phyloP scores from a whole-genome alignment of 2,797 vertebrate genomes.

The Florisuga fusca region DNA sequence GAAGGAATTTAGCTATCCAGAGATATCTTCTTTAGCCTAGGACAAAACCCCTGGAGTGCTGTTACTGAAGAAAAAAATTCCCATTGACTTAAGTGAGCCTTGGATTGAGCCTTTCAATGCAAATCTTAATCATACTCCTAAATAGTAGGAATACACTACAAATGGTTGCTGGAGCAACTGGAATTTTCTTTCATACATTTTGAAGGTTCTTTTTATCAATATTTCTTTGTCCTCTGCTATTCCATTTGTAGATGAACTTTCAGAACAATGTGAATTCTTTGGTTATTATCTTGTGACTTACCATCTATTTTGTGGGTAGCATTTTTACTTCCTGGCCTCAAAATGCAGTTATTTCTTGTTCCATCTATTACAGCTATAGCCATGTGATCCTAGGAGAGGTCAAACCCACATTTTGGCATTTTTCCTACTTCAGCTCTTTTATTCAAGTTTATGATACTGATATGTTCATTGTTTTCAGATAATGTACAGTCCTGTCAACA shows the following conservation, averaged over 20 bases:
- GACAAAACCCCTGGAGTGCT: not conserved
- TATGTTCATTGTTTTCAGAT: slow-evolving; percentile 64
- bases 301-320: slow-evolving; percentile 18
- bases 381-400: slow-evolving; percentile 44
- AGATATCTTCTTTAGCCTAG: not conserved
- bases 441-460: slow-evolving; percentile 45
- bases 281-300: slow-evolving; percentile 52
- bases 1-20: not conserved
- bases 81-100: not conserved
- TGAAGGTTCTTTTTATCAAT: not conserved
- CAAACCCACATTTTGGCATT: slow-evolving; percentile 65
- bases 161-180: not conserved
- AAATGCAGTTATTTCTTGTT: slow-evolving; percentile 39
- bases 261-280: slow-evolving; percentile 30
- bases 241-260: slow-evolving; percentile 44
- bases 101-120: not conserved
- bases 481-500: slow-evolving; percentile 46
- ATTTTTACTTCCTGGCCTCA: slow-evolving; percentile 41
- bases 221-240: not conserved
- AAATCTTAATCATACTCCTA: not conserved
- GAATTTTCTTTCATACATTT: not conserved
- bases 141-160: not conserved
- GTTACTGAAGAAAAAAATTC: not conserved
- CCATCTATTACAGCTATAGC: not conserved
- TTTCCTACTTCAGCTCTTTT: slow-evolving; percentile 63